Percentiles rank a stretch among this genome's conserved stretches.
These are phyloP conservation scores for Anthophora plumipes DNA, from an alignment of 2,888 invertebrate species.

Conservation along the genomic window DNA sequence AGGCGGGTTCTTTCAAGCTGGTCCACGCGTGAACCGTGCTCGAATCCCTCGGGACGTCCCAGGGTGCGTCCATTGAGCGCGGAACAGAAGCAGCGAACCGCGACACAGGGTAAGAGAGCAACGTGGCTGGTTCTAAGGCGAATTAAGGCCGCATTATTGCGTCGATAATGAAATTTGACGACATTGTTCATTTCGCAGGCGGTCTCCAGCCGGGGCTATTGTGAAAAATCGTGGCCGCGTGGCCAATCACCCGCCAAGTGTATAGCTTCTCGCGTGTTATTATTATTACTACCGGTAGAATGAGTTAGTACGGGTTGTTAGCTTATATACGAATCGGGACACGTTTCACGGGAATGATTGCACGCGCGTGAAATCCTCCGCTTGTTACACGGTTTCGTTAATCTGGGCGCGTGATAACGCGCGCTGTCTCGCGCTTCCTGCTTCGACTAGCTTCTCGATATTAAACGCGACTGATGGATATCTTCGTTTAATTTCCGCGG, in stretches of 20 bases:
- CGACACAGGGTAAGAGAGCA: constrained; percentile 49
- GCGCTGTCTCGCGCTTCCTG: constrained; percentile 45
- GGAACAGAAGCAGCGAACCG: constrained; percentile 49
- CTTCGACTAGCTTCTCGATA: constrained; percentile 9
- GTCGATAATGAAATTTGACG: constrained; percentile 85
- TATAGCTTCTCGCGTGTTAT: constrained; percentile 61
- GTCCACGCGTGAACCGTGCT: constrained; percentile 53
- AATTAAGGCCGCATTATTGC: constrained; percentile 83
- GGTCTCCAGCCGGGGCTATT: constrained; percentile 68
- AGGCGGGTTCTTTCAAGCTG: constrained; percentile 31
- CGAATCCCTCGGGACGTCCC: constrained; percentile 61
- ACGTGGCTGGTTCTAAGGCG: constrained; percentile 63
- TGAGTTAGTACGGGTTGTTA: constrained; percentile 38
- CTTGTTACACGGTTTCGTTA: constrained; percentile 78
- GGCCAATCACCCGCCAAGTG: constrained; percentile 71
- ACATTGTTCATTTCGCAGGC: constrained; percentile 84
- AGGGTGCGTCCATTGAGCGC: constrained; percentile 65
- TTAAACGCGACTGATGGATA: constrained; percentile 55
- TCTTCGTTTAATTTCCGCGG: constrained; percentile 61
- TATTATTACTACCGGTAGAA: constrained; percentile 59
- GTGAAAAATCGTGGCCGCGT: constrained; percentile 79
- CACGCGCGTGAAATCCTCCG: constrained; percentile 81
- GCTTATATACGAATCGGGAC: constrained; percentile 67
- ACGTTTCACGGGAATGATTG: constrained; percentile 75
- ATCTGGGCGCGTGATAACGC: constrained; percentile 66